Base-by-base conservation (phyloP, 2,888 invertebrate genomes). In the Tipula unca region DNA sequence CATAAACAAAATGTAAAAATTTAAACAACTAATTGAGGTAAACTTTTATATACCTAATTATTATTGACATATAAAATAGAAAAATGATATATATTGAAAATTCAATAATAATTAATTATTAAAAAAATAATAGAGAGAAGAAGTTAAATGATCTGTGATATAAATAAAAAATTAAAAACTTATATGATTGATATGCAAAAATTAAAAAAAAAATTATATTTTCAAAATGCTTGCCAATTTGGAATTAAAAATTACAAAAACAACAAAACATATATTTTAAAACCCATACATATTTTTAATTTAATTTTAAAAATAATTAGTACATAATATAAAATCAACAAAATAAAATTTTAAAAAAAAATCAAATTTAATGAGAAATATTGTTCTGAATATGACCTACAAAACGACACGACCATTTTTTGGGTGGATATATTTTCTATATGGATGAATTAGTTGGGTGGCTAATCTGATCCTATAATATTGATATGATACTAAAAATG, bases 171-270 rank as follows among this genome's bases (percentile, higher is more conserved):
- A 69, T 25, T 8, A 25, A 69, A 69, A 25, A 32, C 1, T 32
- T 20, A 48, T 10, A 69, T 69, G 69, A 69, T 69, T 69, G 69
- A 69, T 69, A 69, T 69, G 69, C 69, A 69, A 69, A 69, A 5
- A n/a, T n/a, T n/a, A 17, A 54, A 54, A 25, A 69, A 10, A 69
- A 25, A 25, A 25, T 25, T 13, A 25, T 69, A 69, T 69, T 69
- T 69, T 69, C 69, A 69, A 69, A 69, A 69, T 69, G 25, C 69
- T 69, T 69, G 69, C 69, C 69, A 69, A 69, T 69, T 69, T 69
- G 69, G 25, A 69, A 69, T 69, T 20, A 69, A 69, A 69, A 69
- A 69, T 20, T 69, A 25, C 69, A 25, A 69, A n/a, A 69, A n/a
- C 48, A 48, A 17, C 48, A 6, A 48, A 48, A 25, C 10, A 69